phyloP scores from a whole-genome alignment of 1,140 invertebrate genomes.

The Tetranychus cinnabarinus region DNA sequence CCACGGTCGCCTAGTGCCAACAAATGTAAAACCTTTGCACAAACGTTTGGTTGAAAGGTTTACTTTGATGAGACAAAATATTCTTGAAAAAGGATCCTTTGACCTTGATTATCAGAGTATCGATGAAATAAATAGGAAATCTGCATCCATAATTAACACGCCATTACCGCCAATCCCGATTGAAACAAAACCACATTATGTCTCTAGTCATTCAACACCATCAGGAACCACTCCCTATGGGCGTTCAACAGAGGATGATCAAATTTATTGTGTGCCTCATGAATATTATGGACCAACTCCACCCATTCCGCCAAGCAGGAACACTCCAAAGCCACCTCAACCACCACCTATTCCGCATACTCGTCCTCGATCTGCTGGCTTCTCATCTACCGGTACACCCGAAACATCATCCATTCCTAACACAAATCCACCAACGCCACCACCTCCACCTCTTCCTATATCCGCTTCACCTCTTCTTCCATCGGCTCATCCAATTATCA shows the following conservation, averaged over 20 bases:
- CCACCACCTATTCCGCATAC: neutral
- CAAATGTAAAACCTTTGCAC: slow-evolving; percentile 60
- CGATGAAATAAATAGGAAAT: neutral
- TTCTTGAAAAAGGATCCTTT: neutral
- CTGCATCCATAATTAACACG: neutral
- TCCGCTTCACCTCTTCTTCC: neutral
- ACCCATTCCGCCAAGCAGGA: neutral
- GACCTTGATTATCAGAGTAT: neutral
- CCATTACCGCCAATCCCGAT: neutral
- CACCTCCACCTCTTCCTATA: neutral
- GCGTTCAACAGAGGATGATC: neutral
- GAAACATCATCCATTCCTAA: neutral
- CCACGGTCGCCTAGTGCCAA: slow-evolving; percentile 54
- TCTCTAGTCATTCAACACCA: neutral
- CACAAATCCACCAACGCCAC: neutral
- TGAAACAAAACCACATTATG: neutral
- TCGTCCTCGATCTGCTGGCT: neutral
- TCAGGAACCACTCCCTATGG: neutral
- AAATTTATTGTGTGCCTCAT: slow-evolving; percentile 1
- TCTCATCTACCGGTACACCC: neutral
- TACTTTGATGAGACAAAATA: slow-evolving; percentile 29
- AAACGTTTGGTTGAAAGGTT: slow-evolving; percentile 62
- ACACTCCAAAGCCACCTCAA: neutral
- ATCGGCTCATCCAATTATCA: no score
- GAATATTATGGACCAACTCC: neutral